Evolutionary conservation across 2,113 vertebrate genomes (phyloP).

Genomic region (Alosa alosa): DNA sequence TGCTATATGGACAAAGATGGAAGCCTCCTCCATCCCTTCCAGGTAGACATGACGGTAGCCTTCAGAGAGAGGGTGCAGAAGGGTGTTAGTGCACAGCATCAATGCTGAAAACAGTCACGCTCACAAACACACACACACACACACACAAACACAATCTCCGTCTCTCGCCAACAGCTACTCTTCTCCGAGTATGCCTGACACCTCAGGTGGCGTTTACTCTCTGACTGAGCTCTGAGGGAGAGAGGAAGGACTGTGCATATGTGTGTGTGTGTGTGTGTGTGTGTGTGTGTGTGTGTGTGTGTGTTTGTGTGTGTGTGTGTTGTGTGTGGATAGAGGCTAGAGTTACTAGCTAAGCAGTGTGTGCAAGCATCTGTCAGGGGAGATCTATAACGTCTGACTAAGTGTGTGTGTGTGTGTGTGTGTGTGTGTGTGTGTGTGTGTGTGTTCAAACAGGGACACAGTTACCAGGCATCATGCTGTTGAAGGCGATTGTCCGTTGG

Average conservation of each 20-base stretch:
- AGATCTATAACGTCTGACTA: not conserved
- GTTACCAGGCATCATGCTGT: constrained; percentile 93
- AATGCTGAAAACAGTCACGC: not conserved
- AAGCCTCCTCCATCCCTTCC: constrained; percentile 97
- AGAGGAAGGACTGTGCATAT: not conserved
- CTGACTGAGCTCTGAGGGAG: not conserved
- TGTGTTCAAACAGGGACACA: not conserved
- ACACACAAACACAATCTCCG: not conserved
- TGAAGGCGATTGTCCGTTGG: constrained; percentile 92
- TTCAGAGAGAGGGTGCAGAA: constrained; percentile 53
- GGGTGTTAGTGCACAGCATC: not conserved
- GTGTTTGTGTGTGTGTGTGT: no score
- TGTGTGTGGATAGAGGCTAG: not conserved
- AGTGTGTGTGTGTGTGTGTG: not conserved
- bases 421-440: not conserved
- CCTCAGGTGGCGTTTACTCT: not conserved
- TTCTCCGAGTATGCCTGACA: not conserved
- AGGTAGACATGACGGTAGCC: constrained; percentile 97
- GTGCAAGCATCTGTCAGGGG: not conserved
- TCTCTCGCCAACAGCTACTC: not conserved
- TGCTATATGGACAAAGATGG: constrained; percentile 94
- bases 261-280: not conserved
- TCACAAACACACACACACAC: not conserved
- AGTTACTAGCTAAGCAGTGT: not conserved
- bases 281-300: not conserved